Percentiles rank a stretch among this genome's conserved stretches.
phyloP scores from a whole-genome alignment of 2,888 invertebrate species.

The Melieria crassipennis region DNA sequence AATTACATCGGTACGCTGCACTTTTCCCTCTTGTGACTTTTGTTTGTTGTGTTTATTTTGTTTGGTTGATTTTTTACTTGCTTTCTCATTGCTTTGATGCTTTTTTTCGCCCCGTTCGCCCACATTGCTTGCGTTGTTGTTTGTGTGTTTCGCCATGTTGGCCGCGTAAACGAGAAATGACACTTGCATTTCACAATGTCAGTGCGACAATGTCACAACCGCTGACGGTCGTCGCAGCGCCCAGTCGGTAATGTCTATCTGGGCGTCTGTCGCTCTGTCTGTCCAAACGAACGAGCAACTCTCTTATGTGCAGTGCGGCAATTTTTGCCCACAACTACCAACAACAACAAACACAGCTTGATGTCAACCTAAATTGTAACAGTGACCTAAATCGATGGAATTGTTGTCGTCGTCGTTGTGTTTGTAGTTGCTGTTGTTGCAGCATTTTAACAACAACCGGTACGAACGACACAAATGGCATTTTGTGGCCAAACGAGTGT shows the following conservation, averaged over 20 bases:
- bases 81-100: not conserved
- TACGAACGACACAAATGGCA: too few species aligned
- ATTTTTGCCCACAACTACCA: too few species aligned
- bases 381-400: constrained; percentile 53
- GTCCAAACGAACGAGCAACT: not conserved
- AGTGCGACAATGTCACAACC: constrained; percentile 1
- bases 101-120: not conserved
- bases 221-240: not conserved
- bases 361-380: constrained; percentile 46
- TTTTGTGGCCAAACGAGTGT: too few species aligned
- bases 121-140: not conserved
- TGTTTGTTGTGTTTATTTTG: too few species aligned
- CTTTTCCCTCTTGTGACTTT: too few species aligned
- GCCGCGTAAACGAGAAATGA: not conserved
- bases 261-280: not conserved
- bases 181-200: constrained; percentile 10
- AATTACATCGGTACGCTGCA: not conserved
- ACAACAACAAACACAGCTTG: not conserved
- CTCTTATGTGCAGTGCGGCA: too few species aligned
- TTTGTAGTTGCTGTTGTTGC: too few species aligned
- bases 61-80: not conserved
- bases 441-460: too few species aligned
- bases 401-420: too few species aligned
- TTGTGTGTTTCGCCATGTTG: not conserved
- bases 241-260: too few species aligned